phyloP scores from a whole-genome alignment of 2,888 invertebrate genomes.

The Torymus tubicola region DNA sequence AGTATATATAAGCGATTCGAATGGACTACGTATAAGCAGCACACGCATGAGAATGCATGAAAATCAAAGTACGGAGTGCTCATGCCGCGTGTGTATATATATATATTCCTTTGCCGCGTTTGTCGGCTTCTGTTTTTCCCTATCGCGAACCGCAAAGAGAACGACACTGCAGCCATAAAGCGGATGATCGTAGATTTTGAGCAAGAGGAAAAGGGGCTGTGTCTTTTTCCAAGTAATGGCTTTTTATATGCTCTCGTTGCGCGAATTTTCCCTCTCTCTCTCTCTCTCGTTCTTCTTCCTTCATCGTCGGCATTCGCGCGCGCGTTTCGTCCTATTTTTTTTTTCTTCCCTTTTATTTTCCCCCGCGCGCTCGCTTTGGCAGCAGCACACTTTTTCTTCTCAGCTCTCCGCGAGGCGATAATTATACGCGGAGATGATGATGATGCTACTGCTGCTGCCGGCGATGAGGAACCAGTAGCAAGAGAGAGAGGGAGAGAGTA shows the following conservation, averaged over 20 bases:
- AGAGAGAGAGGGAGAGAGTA: too few relatives aligned
- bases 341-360: too few relatives aligned
- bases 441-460: too few relatives aligned
- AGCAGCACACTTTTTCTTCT: neutral
- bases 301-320: neutral
- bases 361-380: too few relatives aligned
- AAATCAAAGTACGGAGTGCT: too few relatives aligned
- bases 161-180: constrained; percentile 3
- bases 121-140: neutral
- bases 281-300: neutral
- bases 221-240: constrained; percentile 68
- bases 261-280: neutral
- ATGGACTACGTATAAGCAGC: too few relatives aligned
- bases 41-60: too few relatives aligned
- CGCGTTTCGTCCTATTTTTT: too few relatives aligned
- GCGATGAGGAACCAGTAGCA: too few relatives aligned
- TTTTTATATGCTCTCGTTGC: constrained; percentile 64
- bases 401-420: neutral
- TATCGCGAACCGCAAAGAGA: neutral
- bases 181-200: constrained; percentile 68
- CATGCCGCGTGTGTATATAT: too few relatives aligned
- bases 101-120: neutral
- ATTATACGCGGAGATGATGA: too few relatives aligned
- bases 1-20: too few relatives aligned
- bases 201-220: constrained; percentile 65